These are phyloP conservation scores for Bombus picipes DNA, from an alignment of 1,140 invertebrate genomes.

Conservation along the genomic window DNA sequence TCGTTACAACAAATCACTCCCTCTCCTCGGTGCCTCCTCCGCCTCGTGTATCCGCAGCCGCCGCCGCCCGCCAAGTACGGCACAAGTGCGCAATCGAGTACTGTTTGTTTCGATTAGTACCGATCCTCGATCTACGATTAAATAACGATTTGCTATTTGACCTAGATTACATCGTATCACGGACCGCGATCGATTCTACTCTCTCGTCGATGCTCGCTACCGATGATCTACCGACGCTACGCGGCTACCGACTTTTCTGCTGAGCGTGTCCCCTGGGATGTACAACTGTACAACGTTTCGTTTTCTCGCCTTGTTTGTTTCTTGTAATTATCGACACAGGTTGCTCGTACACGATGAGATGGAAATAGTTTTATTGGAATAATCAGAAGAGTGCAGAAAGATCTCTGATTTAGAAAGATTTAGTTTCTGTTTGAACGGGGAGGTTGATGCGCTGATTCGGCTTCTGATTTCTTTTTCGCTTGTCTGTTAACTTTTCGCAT, in stretches of 20 bases:
- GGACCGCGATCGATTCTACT: constrained; percentile 42
- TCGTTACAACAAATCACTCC: constrained; percentile 74
- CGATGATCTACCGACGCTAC: not conserved
- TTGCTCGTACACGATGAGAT: too few relatives aligned
- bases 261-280: too few relatives aligned
- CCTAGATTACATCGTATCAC: constrained; percentile 67
- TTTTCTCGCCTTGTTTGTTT: not conserved
- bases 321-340: not conserved
- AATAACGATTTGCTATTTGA: constrained; percentile 72
- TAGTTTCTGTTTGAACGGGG: not conserved
- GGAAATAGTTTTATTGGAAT: too few relatives aligned
- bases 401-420: too few relatives aligned
- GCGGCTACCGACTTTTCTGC: not conserved
- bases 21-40: constrained; percentile 12
- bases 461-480: not conserved
- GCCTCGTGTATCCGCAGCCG: not conserved
- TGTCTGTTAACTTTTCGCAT: too few relatives aligned
- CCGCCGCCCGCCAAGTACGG: constrained; percentile 18
- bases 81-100: constrained; percentile 63
- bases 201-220: not conserved
- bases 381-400: too few relatives aligned
- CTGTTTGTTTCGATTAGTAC: constrained; percentile 66
- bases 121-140: constrained; percentile 70
- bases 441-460: not conserved
- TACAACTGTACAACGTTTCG: not conserved